phyloP scores from a whole-genome alignment of 2,888 invertebrate genomes.

The Tenthredo mesomela region DNA sequence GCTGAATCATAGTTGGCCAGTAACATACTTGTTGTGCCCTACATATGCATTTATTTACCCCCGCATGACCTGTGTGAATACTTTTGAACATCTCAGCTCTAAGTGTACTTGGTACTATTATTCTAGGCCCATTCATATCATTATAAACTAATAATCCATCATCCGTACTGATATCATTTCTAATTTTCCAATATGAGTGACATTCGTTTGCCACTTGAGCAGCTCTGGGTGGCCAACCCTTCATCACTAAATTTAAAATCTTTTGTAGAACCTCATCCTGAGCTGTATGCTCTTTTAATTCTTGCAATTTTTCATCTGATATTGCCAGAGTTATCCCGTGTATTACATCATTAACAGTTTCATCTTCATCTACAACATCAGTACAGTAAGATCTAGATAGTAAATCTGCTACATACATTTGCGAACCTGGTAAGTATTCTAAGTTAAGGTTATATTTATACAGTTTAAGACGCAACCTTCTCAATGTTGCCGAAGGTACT shows the following conservation, averaged over 20 bases:
- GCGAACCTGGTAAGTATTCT: constrained; percentile 41
- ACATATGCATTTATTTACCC: constrained; percentile 55
- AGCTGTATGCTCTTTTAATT: constrained; percentile 54
- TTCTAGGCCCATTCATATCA: constrained; percentile 41
- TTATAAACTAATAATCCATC: constrained; percentile 57
- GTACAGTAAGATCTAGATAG: constrained; percentile 41
- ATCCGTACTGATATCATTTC: constrained; percentile 53
- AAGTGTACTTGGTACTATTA: constrained; percentile 54
- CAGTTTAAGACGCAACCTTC: constrained; percentile 46
- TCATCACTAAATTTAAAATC: constrained; percentile 52
- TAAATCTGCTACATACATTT: constrained; percentile 51
- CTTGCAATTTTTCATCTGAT: constrained; percentile 54
- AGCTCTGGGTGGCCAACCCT: constrained; percentile 59
- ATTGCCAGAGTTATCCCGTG: constrained; percentile 54
- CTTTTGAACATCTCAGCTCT: constrained; percentile 55
- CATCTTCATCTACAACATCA: constrained; percentile 48
- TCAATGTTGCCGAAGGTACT: constrained; percentile 12
- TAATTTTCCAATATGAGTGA: constrained; percentile 57
- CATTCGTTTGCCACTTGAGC: constrained; percentile 51
- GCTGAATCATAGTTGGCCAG: constrained; percentile 57
- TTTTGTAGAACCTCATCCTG: constrained; percentile 54
- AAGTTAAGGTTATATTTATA: constrained; percentile 42
- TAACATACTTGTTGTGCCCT: constrained; percentile 56
- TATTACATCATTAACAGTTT: constrained; percentile 55
- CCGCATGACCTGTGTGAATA: constrained; percentile 58